A percentile compares a stretch with the other conserved stretches of the same genome.
These are phyloP conservation scores for Riptortus pedestris DNA, from an alignment of 1,140 invertebrate species.

Conservation along the genomic window DNA sequence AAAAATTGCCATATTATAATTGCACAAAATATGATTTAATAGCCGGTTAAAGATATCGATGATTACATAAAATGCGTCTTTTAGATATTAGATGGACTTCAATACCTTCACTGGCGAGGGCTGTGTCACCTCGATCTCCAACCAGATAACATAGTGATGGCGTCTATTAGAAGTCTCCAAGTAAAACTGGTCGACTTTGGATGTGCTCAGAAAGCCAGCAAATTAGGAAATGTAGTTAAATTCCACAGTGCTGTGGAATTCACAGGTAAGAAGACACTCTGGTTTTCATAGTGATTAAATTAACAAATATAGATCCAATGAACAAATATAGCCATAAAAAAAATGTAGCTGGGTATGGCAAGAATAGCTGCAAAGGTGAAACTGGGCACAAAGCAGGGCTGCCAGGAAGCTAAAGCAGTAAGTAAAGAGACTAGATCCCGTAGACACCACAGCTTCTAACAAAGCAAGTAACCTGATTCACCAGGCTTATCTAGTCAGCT, in stretches of 20 bases:
- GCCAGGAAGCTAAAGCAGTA: no score
- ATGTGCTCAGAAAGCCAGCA: constrained; percentile 66
- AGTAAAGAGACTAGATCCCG: no score
- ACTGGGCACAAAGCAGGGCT: no score
- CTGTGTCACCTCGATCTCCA: constrained; percentile 87
- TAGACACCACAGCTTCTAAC: no score
- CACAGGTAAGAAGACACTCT: constrained; percentile 42
- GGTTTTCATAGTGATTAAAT: background rate
- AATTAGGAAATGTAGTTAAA: constrained; percentile 60
- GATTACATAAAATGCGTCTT: no score
- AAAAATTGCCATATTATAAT: background rate
- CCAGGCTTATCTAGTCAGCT: no score
- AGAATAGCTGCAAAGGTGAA: no score
- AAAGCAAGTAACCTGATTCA: no score
- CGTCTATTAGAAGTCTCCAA: constrained; percentile 68
- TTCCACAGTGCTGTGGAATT: constrained; percentile 58
- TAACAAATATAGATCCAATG: background rate
- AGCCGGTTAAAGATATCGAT: no score
- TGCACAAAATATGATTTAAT: no score
- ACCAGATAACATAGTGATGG: constrained; percentile 94
- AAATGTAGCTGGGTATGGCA: no score
- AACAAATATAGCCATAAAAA: no score
- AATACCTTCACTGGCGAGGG: constrained; percentile 87
- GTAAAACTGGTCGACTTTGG: constrained; percentile 90
- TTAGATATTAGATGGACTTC: constrained; percentile 70